Conservation (phyloP, 2,888 invertebrate species). For the Thereva nobilitata region DNA sequence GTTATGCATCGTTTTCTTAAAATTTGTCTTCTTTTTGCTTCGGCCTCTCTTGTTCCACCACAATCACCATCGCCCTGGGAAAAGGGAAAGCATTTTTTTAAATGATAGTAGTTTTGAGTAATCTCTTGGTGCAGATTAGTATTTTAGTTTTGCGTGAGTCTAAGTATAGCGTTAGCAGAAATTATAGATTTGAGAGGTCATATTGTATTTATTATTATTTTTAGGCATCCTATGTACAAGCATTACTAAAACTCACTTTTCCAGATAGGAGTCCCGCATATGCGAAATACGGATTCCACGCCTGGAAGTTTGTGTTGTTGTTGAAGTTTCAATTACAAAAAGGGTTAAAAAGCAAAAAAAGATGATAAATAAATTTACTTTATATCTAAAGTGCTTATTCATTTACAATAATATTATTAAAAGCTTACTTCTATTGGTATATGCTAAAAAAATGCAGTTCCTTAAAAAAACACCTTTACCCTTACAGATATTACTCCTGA, state of each 20-base stretch:
- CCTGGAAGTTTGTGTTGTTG: conserved; percentile 42
- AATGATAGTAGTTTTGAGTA: not conserved
- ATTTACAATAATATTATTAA: too few species aligned
- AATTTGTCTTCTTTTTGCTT: conserved; percentile 70
- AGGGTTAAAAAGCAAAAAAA: too few species aligned
- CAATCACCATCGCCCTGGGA: conserved; percentile 59
- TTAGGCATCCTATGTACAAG: conserved; percentile 3
- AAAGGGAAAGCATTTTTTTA: not conserved
- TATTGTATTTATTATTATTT: not conserved
- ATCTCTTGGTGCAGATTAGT: too few species aligned
- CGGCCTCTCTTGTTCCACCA: conserved; percentile 53
- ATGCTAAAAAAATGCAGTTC: too few species aligned
- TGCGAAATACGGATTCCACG: conserved; percentile 63
- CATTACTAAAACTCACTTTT: conserved; percentile 47
- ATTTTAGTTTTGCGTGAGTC: too few species aligned
- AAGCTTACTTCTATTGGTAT: too few species aligned
- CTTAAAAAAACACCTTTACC: too few species aligned
- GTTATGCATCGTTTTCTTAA: conserved; percentile 64
- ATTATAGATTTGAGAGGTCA: not conserved
- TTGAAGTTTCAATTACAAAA: too few species aligned
- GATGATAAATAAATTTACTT: too few species aligned
- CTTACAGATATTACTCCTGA: too few species aligned
- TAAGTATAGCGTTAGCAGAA: too few species aligned
- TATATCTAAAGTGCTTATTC: too few species aligned
- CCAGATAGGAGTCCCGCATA: conserved; percentile 58